A percentile compares a stretch with the other conserved stretches of the same genome.
Evolutionary conservation across 2,888 invertebrate species (phyloP).

Genomic region (Electrophaes corylata): DNA sequence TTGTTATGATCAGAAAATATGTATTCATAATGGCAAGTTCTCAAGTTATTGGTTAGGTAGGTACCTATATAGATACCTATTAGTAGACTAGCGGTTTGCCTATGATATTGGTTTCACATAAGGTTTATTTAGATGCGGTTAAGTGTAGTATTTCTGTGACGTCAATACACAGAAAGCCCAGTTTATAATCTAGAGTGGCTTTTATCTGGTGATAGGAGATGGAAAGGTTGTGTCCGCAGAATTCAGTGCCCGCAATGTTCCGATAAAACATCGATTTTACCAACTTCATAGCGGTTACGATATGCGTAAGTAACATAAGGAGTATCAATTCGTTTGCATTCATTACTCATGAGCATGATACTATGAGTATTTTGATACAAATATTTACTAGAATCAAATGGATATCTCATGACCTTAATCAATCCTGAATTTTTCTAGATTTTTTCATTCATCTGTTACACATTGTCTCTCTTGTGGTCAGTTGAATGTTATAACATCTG

Average conservation of each 20-base stretch:
- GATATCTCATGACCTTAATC: not conserved
- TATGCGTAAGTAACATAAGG: constrained; percentile 3
- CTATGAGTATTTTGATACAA: not conserved
- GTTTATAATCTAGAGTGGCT: constrained; percentile 64
- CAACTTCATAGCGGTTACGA: constrained; percentile 17
- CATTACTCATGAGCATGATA: too few relatives aligned
- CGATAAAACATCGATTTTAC: constrained; percentile 48
- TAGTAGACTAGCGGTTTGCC: constrained; percentile 31
- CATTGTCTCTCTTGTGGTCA: not conserved
- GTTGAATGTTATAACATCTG: constrained; percentile 30
- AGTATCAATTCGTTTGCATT: not conserved
- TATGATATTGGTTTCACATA: constrained; percentile 31
- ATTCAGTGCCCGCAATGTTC: constrained; percentile 54
- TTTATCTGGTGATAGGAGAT: constrained; percentile 65
- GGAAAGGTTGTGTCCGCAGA: constrained; percentile 44
- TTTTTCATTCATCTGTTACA: not conserved
- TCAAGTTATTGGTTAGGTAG: not conserved
- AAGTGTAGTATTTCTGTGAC: constrained; percentile 50
- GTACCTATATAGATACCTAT: constrained; percentile 4
- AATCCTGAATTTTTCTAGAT: not conserved
- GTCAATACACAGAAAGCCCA: constrained; percentile 47
- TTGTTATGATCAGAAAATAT: too few relatives aligned
- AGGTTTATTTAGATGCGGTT: constrained; percentile 40
- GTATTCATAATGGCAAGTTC: not conserved
- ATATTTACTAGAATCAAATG: not conserved